Evolutionary conservation across 2,113 vertebrate genomes (phyloP), one percentile per base, ranked within the genome.

Genomic region (Perca schrenkii): DNA sequence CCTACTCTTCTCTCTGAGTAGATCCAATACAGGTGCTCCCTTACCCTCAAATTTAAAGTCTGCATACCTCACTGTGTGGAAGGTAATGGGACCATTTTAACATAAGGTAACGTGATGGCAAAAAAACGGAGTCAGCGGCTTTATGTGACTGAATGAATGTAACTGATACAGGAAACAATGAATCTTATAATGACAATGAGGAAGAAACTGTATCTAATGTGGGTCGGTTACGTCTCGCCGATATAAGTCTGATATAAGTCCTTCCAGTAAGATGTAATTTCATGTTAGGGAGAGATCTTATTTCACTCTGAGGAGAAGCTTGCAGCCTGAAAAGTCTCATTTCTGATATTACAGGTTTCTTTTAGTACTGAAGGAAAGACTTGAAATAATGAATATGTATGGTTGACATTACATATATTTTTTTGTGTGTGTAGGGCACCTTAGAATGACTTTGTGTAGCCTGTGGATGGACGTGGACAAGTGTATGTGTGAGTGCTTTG

Each of bases 351-450:
- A 66, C 53, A 60, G 28, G 40, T n/a, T 63, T n/a, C n/a, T 62
- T 6, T 60, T 52, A n/a, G 10, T n/a, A 2, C 11, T 21, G 47
- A 52, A 31, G 63, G 54, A 60, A 31, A 22, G 11, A 65, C 17
- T 36, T 58, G 6, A 11, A 68, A 60, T 22, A 47, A 21, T 73
- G 2, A 15, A 40, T 25, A 12, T 13, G 8, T 40, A 8, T 22
- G 15, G 22, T 49, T 57, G 36, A 56, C 28, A 16, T 67, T 5
- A 77, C 14, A 28, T 16, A 65, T 36, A 1, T 10, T 57, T 2
- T 34, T 8, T 63, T 64, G 62, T 63, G 34, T 53, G 16, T 54
- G n/a, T 73, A 4, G 25, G 50, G 75, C 62, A 54, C 54, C 13
- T 72, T n/a, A 36, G 17, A 54, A 53, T 43, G n/a, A 62, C 40